A percentile compares a stretch with the other conserved stretches of the same genome.
Evolutionary conservation across 2,113 vertebrate genomes (phyloP).

Genomic region (Baryphthengus martii): DNA sequence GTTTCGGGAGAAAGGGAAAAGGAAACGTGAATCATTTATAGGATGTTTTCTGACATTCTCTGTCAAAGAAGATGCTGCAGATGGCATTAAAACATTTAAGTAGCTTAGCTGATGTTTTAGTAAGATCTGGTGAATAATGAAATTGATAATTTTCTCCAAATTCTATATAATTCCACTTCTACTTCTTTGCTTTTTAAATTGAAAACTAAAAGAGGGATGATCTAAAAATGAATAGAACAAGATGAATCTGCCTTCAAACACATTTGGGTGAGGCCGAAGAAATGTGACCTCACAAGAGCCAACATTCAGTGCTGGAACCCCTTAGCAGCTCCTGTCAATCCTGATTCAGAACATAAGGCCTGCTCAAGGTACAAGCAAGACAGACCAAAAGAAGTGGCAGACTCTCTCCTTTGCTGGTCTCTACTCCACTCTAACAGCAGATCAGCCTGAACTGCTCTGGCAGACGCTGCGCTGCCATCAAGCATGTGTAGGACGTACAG

Average conservation of each 20-base stretch:
- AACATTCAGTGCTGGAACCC: not conserved
- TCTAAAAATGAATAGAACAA: not conserved
- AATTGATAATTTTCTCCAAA: not conserved
- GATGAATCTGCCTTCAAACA: not conserved
- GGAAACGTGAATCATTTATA: not conserved
- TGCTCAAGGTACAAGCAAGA: not conserved
- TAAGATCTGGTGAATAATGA: not conserved
- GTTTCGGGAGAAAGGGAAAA: conserved; percentile 8
- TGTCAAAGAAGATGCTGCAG: not conserved
- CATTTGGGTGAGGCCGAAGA: not conserved
- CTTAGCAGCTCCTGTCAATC: not conserved
- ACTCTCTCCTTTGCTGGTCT: not conserved
- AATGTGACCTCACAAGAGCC: not conserved
- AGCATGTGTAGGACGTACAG: not conserved
- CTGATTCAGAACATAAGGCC: not conserved
- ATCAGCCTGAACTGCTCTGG: not conserved
- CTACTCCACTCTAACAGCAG: fast-evolving
- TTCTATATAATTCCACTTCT: not conserved
- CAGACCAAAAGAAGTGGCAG: not conserved
- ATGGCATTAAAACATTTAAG: not conserved
- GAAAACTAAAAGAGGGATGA: not conserved
- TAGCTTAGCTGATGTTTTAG: not conserved
- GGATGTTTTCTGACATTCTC: not conserved
- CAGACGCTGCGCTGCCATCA: not conserved
- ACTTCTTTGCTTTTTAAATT: not conserved